Evolutionary conservation across 1,140 invertebrate genomes (phyloP).

Genomic region (Plectrocnemia conspersa): DNA sequence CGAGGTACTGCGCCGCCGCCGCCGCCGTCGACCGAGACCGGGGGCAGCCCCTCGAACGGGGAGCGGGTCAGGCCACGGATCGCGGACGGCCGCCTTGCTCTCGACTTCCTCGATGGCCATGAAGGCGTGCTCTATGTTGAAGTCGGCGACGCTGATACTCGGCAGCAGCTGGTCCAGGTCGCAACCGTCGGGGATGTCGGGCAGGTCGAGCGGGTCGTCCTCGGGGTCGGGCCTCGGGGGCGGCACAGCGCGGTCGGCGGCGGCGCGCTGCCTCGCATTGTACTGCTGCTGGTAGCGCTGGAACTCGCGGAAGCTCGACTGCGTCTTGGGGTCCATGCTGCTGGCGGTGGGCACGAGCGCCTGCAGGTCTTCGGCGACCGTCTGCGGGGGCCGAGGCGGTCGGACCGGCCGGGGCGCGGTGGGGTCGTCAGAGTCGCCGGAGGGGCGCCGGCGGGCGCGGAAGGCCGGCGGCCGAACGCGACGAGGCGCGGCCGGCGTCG

Average conservation of each 20-base stretch:
- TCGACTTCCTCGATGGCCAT: constrained; percentile 51
- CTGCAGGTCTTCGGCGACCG: constrained; percentile 49
- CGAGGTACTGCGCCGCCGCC: constrained; percentile 76
- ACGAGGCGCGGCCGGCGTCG: constrained; percentile 34
- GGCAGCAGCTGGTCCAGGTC: constrained; percentile 62
- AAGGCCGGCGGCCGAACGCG: constrained; percentile 26
- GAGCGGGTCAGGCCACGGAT: no score
- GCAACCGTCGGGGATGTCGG: constrained; percentile 44
- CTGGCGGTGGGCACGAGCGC: constrained; percentile 50
- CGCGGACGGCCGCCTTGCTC: no score
- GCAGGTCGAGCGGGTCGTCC: constrained; percentile 37
- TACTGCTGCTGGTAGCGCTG: constrained; percentile 59
- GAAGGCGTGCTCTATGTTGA: constrained; percentile 46
- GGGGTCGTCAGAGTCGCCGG: constrained; percentile 45
- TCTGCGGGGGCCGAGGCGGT: constrained; percentile 39
- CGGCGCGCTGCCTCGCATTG: constrained; percentile 53
- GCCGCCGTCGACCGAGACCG: constrained; percentile 42
- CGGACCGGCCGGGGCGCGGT: constrained; percentile 42
- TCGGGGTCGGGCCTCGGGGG: constrained; percentile 45
- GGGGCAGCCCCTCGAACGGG: constrained; percentile 15
- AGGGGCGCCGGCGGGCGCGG: constrained; percentile 32
- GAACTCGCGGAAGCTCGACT: constrained; percentile 57
- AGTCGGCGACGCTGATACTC: constrained; percentile 51
- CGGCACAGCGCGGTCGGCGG: constrained; percentile 31
- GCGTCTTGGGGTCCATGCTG: constrained; percentile 56